Base-by-base conservation (phyloP, 2,113 vertebrate species). In the Zosterops lateralis region DNA sequence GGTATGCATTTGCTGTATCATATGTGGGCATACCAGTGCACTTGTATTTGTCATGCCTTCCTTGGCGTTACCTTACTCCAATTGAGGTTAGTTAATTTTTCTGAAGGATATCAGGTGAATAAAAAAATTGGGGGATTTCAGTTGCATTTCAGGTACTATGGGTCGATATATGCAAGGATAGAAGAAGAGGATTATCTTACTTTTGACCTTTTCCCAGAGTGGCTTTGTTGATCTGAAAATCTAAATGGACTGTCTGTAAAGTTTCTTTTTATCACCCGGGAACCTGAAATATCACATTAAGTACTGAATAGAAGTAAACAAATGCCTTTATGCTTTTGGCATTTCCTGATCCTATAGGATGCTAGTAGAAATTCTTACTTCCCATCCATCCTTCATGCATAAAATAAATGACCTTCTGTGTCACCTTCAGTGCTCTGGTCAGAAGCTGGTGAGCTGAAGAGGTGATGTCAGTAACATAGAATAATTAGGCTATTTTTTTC, bases 1-100 rank as follows among this genome's bases (percentile, higher is more conserved):
- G 32, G 29, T 3, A 1, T 42, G 29, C 4, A 12, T 42, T 71
- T 71, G 5, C n/a, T 9, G 2, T 20, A 16, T 40, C 1, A 0
- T 51, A 25, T 15, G 12, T 42, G 15, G 38, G 38, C 12, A 9
- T 38, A 60, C 15, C 17, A 56, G 13, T 62, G 32, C 5, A 3
- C 15, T 68, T 28, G 14, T 40, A 1, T 85, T 90, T 72, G 50
- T 67, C 25, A 85, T 32, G 61, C 26, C n/a, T 86, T 68, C 21
- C 10, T 45, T 74, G 32, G 18, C 4, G 3, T 67, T 53, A 20
- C 21, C 13, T 79, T 10, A 28, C 48, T 51, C 29, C 36, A 62
- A 29, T 3, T 5, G 2, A 62, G 67, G 38, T 42, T 91, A 29
- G 17, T 64, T 87, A 54, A 50, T 75, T 82, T 91, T 89, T 44